These are phyloP conservation scores for Malurus alboscapulatus DNA, from an alignment of 2,113 vertebrate genomes.

Conservation along the genomic window DNA sequence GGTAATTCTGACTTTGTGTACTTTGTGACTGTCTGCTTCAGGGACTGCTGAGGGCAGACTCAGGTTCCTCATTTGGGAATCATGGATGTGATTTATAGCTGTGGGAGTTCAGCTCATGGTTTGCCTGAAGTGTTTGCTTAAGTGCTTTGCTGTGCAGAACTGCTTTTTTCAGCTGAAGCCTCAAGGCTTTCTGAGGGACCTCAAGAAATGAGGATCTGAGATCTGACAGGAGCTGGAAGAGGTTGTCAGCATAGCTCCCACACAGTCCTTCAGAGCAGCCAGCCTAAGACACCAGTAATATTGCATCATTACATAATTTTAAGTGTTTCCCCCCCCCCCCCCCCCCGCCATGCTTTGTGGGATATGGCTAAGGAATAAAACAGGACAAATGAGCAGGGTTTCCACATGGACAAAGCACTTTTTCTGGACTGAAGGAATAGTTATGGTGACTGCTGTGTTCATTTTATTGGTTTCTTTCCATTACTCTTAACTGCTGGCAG, in stretches of 20 bases:
- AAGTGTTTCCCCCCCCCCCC: neutral
- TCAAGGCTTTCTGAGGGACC: neutral
- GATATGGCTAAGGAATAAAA: neutral
- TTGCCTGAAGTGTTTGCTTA: neutral
- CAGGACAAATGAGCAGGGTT: neutral
- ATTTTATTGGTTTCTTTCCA: conserved; percentile 56
- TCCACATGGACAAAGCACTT: neutral
- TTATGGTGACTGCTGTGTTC: neutral
- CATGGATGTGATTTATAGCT: neutral
- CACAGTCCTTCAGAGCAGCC: neutral
- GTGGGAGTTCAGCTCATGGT: neutral
- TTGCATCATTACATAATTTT: neutral
- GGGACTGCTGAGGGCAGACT: neutral
- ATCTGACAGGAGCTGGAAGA: neutral
- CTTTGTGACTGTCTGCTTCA: neutral
- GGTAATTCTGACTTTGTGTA: neutral
- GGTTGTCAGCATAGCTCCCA: neutral
- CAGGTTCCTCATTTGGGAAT: neutral
- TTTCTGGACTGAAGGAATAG: neutral
- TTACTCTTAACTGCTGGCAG: conserved; percentile 46
- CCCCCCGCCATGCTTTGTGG: neutral
- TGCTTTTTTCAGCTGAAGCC: neutral
- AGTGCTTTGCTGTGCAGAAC: neutral
- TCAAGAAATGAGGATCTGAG: neutral
- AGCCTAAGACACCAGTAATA: neutral